phyloP scores from a whole-genome alignment of 1,140 invertebrate genomes.

The Trachymyrmex cornetzi region DNA sequence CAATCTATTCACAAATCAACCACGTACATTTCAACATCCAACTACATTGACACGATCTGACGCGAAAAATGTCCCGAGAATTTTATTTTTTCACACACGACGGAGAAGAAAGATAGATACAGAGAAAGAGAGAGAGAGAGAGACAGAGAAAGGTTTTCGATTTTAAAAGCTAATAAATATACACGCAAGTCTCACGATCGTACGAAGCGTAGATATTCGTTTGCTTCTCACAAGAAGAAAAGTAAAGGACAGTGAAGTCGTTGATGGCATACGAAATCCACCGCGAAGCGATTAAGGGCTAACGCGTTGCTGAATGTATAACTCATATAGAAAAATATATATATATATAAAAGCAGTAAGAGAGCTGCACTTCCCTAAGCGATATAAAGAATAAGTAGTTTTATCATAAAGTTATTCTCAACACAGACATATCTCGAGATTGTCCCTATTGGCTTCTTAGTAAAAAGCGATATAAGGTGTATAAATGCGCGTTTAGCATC shows the following conservation, averaged over 20 bases:
- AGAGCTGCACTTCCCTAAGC: slow-evolving; percentile 55
- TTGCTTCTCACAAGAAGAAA: slow-evolving; percentile 52
- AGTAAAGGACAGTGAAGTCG: neutral
- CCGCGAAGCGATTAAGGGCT: neutral
- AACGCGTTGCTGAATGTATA: slow-evolving; percentile 26
- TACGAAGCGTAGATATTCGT: slow-evolving; percentile 55
- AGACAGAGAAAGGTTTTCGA: slow-evolving; percentile 71
- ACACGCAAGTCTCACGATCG: slow-evolving; percentile 29
- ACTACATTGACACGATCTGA: slow-evolving; percentile 9
- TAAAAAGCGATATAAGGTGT: slow-evolving; percentile 68
- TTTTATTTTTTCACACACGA: slow-evolving; percentile 81
- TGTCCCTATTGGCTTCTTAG: slow-evolving; percentile 80
- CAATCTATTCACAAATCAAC: slow-evolving; percentile 17
- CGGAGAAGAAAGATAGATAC: slow-evolving; percentile 35
- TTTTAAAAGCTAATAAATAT: slow-evolving; percentile 46
- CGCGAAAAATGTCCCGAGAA: slow-evolving; percentile 64
- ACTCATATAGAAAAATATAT: slow-evolving; percentile 18
- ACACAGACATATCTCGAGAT: slow-evolving; percentile 84
- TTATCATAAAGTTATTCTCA: slow-evolving; percentile 83
- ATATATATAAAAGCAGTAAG: slow-evolving; percentile 2
- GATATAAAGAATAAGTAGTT: slow-evolving; percentile 48
- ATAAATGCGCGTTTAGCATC: slow-evolving; percentile 62
- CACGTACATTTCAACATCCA: neutral
- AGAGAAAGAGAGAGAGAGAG: slow-evolving; percentile 50
- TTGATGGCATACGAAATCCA: slow-evolving; percentile 11